Conservation (phyloP, 2,888 invertebrate species). For the Cerastis rubricosa region DNA sequence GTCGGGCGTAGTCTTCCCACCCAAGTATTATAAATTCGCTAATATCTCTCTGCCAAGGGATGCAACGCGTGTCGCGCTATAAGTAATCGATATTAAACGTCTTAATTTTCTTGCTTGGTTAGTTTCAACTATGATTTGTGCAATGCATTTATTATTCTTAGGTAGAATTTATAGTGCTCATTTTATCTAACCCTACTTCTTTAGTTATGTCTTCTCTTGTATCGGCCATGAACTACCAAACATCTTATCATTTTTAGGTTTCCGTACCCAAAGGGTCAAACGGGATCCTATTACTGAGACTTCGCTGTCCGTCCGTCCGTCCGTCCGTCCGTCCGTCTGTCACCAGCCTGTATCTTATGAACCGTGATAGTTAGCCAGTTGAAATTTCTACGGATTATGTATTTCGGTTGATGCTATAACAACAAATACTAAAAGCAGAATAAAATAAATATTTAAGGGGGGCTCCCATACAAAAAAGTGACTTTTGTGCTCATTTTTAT, state of each 20-base stretch:
- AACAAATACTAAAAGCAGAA: too few species aligned
- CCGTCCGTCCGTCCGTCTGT: too few species aligned
- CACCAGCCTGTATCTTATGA: too few species aligned
- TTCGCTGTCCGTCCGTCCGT: too few species aligned
- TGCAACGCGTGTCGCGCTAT: slow-evolving; percentile 35
- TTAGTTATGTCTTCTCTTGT: background rate
- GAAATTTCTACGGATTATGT: too few species aligned
- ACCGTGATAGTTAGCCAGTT: too few species aligned
- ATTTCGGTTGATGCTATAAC: too few species aligned
- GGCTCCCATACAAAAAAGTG: too few species aligned
- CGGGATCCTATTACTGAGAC: too few species aligned
- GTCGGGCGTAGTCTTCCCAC: slow-evolving; percentile 9
- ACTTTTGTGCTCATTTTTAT: too few species aligned
- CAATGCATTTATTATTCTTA: slow-evolving; percentile 8
- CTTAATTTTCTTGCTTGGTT: slow-evolving; percentile 23
- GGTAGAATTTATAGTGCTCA: background rate
- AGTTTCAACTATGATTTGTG: slow-evolving; percentile 30
- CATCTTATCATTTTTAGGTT: background rate
- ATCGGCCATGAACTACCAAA: background rate
- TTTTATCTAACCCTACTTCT: background rate
- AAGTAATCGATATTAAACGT: slow-evolving; percentile 53
- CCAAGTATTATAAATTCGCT: slow-evolving; percentile 42
- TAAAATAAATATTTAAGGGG: too few species aligned
- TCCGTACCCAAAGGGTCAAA: too few species aligned
- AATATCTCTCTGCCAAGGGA: slow-evolving; percentile 50